phyloP scores from a whole-genome alignment of 2,888 invertebrate species.

The Athetis lepigone region DNA sequence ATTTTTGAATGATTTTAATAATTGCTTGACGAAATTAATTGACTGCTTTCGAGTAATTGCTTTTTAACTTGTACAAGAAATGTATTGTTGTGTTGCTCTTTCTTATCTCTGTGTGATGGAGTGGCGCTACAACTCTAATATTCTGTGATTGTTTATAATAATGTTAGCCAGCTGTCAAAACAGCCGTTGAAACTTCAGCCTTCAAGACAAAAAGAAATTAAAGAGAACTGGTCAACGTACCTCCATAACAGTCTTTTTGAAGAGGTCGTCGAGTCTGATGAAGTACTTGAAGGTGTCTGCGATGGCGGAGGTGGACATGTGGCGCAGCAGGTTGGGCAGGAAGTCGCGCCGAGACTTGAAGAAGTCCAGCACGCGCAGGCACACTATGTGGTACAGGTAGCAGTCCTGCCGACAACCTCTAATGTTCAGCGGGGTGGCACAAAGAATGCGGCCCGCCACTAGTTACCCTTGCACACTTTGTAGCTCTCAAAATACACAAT shows the following conservation, averaged over 20 bases:
- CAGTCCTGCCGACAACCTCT: conserved; percentile 93
- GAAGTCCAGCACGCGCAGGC: conserved; percentile 97
- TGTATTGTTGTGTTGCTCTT: too few species aligned
- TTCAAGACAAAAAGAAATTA: background rate
- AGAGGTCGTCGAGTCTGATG: conserved; percentile 92
- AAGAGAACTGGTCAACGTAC: conserved; percentile 62
- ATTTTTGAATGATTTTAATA: too few species aligned
- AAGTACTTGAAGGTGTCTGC: conserved; percentile 97
- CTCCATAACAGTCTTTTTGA: conserved; percentile 85
- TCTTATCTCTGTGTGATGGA: too few species aligned
- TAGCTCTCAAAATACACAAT: too few species aligned
- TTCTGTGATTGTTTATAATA: background rate
- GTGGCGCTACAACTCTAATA: too few species aligned
- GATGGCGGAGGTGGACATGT: conserved; percentile 98
- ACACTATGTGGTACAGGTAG: conserved; percentile 97
- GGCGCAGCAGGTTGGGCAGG: conserved; percentile 96
- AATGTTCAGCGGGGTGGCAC: too few species aligned
- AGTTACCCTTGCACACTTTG: too few species aligned
- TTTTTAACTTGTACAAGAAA: too few species aligned
- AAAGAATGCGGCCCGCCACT: too few species aligned
- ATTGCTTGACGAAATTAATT: too few species aligned
- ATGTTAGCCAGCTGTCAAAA: too few species aligned
- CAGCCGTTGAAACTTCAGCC: background rate
- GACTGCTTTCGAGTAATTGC: too few species aligned
- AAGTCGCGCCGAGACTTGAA: conserved; percentile 96